Conservation (phyloP, 30 jellyfish, hydroid and myxozoan genomes). For the Turritopsis dohrnii region DNA sequence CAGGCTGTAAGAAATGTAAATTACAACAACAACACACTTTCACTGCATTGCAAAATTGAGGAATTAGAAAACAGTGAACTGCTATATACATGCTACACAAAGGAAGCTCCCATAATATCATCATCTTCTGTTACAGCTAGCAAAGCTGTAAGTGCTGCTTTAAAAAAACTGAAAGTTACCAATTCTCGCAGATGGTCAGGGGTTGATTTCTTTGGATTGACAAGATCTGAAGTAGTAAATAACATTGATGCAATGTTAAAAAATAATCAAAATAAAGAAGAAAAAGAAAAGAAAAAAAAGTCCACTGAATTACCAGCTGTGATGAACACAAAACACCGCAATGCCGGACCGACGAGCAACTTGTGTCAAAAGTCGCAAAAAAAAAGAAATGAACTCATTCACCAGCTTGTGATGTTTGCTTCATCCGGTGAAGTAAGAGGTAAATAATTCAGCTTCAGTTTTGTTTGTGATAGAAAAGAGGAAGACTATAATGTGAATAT, state of each 20-base stretch:
- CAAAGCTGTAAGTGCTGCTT: neutral
- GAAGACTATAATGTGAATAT: too few relatives aligned
- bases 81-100: too few relatives aligned
- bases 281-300: neutral
- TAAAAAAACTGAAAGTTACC: neutral
- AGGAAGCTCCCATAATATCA: too few relatives aligned
- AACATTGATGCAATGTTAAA: fast-evolving
- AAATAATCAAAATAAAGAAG: fast-evolving
- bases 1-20: too few relatives aligned
- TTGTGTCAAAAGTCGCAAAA: neutral
- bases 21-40: too few relatives aligned
- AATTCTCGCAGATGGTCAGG: neutral
- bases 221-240: neutral
- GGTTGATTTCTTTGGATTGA: neutral
- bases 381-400: neutral
- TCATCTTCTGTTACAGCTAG: too few relatives aligned
- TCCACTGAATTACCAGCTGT: neutral
- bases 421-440: neutral
- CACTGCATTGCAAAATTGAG: too few relatives aligned
- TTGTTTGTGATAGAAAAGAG: too few relatives aligned
- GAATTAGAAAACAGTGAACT: too few relatives aligned
- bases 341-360: neutral
- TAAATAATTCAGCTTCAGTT: too few relatives aligned
- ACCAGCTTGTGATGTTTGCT: neutral
- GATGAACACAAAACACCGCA: neutral